These are phyloP conservation scores for Chionis minor DNA, from an alignment of 2,113 vertebrate species.

Conservation along the genomic window DNA sequence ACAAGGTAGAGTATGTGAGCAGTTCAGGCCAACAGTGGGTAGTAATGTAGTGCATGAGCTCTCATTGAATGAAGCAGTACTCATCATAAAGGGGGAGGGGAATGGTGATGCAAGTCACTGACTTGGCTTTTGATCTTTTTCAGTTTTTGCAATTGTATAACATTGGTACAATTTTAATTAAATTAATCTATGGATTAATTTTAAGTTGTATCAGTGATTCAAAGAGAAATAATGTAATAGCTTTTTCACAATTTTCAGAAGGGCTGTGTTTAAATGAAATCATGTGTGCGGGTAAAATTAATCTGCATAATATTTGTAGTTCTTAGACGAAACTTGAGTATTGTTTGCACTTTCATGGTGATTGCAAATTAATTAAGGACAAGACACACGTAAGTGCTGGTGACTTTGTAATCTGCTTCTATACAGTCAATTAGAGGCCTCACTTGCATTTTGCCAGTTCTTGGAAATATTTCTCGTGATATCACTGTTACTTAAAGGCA, in stretches of 20 bases:
- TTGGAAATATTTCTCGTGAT: neutral
- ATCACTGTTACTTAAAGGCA: neutral
- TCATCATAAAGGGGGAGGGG: neutral
- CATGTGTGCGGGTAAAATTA: neutral
- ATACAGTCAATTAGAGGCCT: neutral
- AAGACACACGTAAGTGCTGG: neutral
- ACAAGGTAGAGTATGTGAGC: slow-evolving; percentile 81
- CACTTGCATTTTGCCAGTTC: neutral
- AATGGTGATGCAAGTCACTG: neutral
- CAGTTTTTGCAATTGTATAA: neutral
- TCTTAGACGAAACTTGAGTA: slow-evolving; percentile 12
- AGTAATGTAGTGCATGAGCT: neutral
- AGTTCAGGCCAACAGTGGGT: neutral
- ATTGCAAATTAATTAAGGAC: neutral
- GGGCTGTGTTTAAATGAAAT: neutral
- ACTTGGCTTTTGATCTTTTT: neutral
- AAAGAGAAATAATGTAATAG: neutral
- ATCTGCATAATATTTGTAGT: neutral
- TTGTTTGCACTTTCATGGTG: neutral
- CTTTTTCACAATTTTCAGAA: neutral
- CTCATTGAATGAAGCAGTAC: neutral
- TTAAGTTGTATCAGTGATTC: neutral
- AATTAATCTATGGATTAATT: neutral
- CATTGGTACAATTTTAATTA: neutral
- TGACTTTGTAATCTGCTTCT: neutral